These are phyloP conservation scores for Callinectes sapidus DNA, from an alignment of 2,888 invertebrate species.

Conservation along the genomic window DNA sequence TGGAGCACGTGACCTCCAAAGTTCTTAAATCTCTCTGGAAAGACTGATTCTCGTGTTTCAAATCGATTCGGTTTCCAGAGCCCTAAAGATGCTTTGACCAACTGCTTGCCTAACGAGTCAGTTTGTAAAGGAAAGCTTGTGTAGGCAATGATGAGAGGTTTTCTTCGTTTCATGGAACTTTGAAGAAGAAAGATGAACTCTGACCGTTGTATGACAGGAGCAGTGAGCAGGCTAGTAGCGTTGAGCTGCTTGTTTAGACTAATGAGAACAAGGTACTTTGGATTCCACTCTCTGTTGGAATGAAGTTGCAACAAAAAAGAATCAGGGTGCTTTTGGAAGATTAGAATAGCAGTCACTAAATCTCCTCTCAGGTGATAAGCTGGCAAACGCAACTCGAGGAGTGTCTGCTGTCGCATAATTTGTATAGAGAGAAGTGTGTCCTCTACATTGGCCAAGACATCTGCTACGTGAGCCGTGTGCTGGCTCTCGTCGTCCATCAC, in stretches of 20 bases:
- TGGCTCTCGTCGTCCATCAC: background rate
- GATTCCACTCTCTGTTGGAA: slow-evolving; percentile 36
- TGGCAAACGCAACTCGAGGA: background rate
- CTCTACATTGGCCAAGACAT: background rate
- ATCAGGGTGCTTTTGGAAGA: background rate
- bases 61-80: slow-evolving; percentile 29
- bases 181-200: slow-evolving; percentile 42
- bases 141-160: background rate
- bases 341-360: slow-evolving; percentile 8
- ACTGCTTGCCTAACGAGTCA: background rate
- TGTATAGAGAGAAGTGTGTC: background rate
- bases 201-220: slow-evolving; percentile 50
- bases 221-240: slow-evolving; percentile 7
- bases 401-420: background rate
- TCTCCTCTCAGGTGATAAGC: slow-evolving; percentile 19
- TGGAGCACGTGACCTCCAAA: slow-evolving; percentile 38
- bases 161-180: background rate
- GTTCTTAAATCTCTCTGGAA: slow-evolving; percentile 22
- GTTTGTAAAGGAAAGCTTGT: background rate
- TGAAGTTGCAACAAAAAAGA: background rate
- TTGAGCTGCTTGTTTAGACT: slow-evolving; percentile 38
- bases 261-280: slow-evolving; percentile 49
- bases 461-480: background rate
- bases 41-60: background rate
- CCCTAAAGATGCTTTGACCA: slow-evolving; percentile 15